phyloP scores from a whole-genome alignment of 2,888 invertebrate species.

The Drosophila melanosoma region DNA sequence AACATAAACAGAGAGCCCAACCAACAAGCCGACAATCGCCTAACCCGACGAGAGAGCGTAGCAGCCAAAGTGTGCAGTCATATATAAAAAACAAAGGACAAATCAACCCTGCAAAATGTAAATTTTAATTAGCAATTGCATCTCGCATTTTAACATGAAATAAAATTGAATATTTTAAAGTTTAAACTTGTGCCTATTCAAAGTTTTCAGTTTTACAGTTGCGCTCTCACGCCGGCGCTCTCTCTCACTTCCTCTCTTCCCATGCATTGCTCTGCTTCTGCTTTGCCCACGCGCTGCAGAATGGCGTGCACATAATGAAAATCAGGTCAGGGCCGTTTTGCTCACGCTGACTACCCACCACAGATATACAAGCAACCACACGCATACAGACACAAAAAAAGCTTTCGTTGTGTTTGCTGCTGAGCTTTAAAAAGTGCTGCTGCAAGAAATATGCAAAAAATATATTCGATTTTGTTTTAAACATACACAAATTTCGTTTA shows the following conservation, averaged over 20 bases:
- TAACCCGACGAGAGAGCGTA: conserved; percentile 38
- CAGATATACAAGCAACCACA: conserved; percentile 21
- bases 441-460: neutral
- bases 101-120: neutral
- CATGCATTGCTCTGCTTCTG: conserved; percentile 43
- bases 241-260: conserved; percentile 49
- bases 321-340: conserved; percentile 85
- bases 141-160: neutral
- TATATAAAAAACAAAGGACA: neutral
- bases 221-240: conserved; percentile 63
- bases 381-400: conserved; percentile 15
- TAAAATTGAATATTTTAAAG: neutral
- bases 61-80: neutral
- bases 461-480: conserved; percentile 23
- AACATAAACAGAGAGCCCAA: conserved; percentile 80
- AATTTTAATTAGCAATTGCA: neutral
- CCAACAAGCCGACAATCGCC: conserved; percentile 37
- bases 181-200: neutral
- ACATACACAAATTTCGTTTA: conserved; percentile 63
- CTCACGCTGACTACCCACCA: conserved; percentile 73
- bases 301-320: conserved; percentile 72
- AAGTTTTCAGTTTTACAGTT: conserved; percentile 14
- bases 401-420: conserved; percentile 39
- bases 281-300: conserved; percentile 73
- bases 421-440: conserved; percentile 31